Conservation (phyloP, 2,888 invertebrate species). For the Hydriomena furcata region DNA sequence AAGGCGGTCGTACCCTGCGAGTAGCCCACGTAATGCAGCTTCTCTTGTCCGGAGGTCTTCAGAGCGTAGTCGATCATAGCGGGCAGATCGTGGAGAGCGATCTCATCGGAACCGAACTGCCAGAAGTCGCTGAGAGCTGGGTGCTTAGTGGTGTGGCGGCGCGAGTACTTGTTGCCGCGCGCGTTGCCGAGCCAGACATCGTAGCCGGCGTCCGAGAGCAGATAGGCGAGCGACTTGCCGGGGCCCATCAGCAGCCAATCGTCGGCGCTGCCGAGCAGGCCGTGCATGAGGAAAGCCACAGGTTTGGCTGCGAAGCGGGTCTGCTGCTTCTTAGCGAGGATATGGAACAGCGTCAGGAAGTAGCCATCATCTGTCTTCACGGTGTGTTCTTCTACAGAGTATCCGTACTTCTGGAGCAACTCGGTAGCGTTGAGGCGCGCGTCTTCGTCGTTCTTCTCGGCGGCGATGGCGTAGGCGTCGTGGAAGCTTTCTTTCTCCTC, state of each 20-base stretch:
- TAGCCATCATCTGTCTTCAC: slow-evolving; percentile 74
- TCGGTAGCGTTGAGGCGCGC: slow-evolving; percentile 56
- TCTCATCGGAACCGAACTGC: slow-evolving; percentile 73
- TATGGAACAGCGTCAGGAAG: slow-evolving; percentile 68
- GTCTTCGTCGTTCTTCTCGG: slow-evolving; percentile 46
- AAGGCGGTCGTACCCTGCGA: slow-evolving; percentile 64
- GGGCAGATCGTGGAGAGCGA: slow-evolving; percentile 70
- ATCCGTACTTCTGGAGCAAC: slow-evolving; percentile 61
- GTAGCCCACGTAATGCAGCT: slow-evolving; percentile 69
- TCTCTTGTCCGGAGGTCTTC: slow-evolving; percentile 54
- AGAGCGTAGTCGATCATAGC: slow-evolving; percentile 73
- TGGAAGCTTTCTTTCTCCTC: slow-evolving; percentile 60
- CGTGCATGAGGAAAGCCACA: slow-evolving; percentile 84
- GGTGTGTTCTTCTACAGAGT: slow-evolving; percentile 64
- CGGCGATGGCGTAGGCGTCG: slow-evolving; percentile 44
- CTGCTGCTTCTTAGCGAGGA: slow-evolving; percentile 54
- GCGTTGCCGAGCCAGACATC: slow-evolving; percentile 78
- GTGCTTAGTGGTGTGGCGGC: slow-evolving; percentile 63
- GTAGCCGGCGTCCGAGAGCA: slow-evolving; percentile 66
- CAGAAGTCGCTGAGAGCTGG: slow-evolving; percentile 66
- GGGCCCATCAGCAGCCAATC: slow-evolving; percentile 88
- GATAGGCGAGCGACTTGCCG: slow-evolving; percentile 71
- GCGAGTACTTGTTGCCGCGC: slow-evolving; percentile 70
- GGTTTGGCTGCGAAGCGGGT: slow-evolving; percentile 53
- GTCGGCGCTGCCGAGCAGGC: slow-evolving; percentile 86